Conservation (phyloP, 2,888 invertebrate species). For the Drosophila formosana region DNA sequence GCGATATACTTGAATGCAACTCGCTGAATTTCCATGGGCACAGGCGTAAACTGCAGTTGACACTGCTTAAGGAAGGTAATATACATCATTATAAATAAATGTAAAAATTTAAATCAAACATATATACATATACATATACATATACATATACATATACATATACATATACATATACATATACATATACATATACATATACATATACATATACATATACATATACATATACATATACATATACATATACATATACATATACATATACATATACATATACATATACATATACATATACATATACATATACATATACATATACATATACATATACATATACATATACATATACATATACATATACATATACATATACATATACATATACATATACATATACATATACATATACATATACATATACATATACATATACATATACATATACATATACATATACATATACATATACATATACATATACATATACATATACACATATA, state of each 20-base stretch:
- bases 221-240: neutral
- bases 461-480: neutral
- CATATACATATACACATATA: neutral
- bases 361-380: neutral
- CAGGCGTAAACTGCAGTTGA: slow-evolving; percentile 53
- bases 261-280: neutral
- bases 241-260: neutral
- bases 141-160: neutral
- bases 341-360: neutral
- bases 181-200: neutral
- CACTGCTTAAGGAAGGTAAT: slow-evolving; percentile 20
- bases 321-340: neutral
- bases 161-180: neutral
- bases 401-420: neutral
- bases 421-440: neutral
- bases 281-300: neutral
- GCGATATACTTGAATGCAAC: slow-evolving; percentile 43
- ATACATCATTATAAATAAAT: no score
- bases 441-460: neutral
- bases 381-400: neutral
- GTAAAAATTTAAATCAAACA: no score
- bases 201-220: neutral
- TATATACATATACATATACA: no score
- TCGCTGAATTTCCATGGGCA: slow-evolving; percentile 26
- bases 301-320: neutral